phyloP scores from a whole-genome alignment of 2,888 invertebrate species.

The Dendrolimus houi region DNA sequence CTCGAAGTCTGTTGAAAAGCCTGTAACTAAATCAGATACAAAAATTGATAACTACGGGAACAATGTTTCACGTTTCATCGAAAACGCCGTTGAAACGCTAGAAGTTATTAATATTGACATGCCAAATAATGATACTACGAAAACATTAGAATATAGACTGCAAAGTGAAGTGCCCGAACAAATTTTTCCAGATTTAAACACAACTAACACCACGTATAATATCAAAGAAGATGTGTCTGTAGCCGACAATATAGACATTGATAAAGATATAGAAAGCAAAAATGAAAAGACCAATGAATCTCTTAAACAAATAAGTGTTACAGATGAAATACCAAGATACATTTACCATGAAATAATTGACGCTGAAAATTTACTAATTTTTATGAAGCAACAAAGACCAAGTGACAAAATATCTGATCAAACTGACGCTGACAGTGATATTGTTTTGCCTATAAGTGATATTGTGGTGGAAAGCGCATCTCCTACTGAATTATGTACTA shows the following conservation, averaged over 20 bases:
- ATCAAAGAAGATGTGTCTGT: not conserved
- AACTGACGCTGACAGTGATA: not conserved
- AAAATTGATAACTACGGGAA: too few species aligned
- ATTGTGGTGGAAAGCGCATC: too few species aligned
- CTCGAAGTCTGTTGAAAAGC: conserved; percentile 1
- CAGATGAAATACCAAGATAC: conserved; percentile 8
- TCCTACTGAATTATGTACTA: conserved; percentile 2
- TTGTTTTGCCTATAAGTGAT: not conserved
- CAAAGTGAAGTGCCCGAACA: conserved; percentile 10
- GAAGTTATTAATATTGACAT: conserved; percentile 15
- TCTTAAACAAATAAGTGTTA: not conserved
- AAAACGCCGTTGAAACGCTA: too few species aligned
- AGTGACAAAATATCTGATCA: not conserved
- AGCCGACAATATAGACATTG: not conserved
- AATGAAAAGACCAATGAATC: too few species aligned
- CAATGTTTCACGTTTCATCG: too few species aligned
- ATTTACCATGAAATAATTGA: conserved; percentile 15
- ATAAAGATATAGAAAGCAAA: too few species aligned
- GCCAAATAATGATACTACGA: conserved; percentile 9
- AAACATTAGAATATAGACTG: conserved; percentile 3
- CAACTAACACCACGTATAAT: not conserved
- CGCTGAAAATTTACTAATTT: conserved; percentile 13
- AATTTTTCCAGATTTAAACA: conserved; percentile 15
- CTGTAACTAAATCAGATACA: too few species aligned
- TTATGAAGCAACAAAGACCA: not conserved